Evolutionary conservation across 1,140 invertebrate genomes (phyloP).

Genomic region (Caenorhabditis elegans): DNA sequence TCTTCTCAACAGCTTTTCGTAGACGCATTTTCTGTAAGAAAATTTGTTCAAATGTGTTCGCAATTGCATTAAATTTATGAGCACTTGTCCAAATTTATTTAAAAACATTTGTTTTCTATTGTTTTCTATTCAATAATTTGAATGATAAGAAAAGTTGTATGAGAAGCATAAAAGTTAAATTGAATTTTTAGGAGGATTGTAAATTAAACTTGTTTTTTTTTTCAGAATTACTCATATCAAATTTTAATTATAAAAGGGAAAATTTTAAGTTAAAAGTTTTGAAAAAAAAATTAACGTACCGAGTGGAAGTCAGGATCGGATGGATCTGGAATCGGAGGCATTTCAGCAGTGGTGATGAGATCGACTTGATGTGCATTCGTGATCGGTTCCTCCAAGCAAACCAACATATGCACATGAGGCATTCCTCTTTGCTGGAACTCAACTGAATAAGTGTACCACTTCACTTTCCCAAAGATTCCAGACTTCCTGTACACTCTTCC

Average conservation of each 20-base stretch:
- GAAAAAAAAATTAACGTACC: background rate
- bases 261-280: too few species aligned
- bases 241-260: too few species aligned
- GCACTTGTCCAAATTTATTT: too few species aligned
- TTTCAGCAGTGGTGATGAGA: background rate
- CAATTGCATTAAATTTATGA: too few species aligned
- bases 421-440: background rate
- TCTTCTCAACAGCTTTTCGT: background rate
- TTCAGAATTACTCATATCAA: too few species aligned
- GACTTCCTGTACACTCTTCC: background rate
- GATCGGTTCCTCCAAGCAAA: background rate
- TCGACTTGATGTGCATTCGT: background rate
- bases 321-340: background rate
- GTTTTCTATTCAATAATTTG: too few species aligned
- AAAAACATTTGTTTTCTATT: too few species aligned
- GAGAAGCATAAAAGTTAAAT: too few species aligned
- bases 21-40: background rate
- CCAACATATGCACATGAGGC: background rate
- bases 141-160: too few species aligned
- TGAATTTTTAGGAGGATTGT: too few species aligned
- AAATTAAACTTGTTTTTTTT: too few species aligned
- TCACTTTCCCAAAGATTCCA: background rate
- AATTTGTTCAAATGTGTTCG: too few species aligned
- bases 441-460: background rate
- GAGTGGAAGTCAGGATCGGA: background rate